Conservation (phyloP, 2,797 vertebrate species). For the Chanos chanos region DNA sequence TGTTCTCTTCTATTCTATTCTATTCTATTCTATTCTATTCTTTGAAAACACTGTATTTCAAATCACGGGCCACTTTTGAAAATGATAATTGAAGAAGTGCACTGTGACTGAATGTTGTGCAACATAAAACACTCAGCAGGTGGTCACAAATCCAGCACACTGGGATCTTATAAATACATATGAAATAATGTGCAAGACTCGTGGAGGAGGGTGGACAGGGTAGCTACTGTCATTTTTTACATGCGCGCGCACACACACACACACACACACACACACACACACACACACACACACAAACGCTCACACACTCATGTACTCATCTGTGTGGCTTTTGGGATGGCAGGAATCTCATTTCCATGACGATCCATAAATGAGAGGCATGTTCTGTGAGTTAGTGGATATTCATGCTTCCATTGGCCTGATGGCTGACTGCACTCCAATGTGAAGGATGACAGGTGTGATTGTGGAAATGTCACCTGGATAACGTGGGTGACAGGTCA, state of each 20-base stretch:
- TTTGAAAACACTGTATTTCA: no score
- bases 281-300: not conserved
- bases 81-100: no score
- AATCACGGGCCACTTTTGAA: no score
- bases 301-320: not conserved
- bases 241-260: slow-evolving; percentile 7
- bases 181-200: no score
- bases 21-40: no score
- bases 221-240: no score
- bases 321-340: not conserved
- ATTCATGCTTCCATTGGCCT: not conserved
- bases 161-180: no score
- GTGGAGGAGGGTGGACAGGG: no score
- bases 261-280: not conserved
- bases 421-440: slow-evolving; percentile 31
- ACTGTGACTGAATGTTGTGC: no score
- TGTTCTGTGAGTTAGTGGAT: slow-evolving; percentile 7
- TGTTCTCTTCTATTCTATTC: no score
- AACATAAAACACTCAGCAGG: no score
- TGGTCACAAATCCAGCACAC: no score
- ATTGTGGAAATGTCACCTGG: slow-evolving; percentile 66
- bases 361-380: slow-evolving; percentile 18
- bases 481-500: slow-evolving; percentile 58
- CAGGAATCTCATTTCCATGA: not conserved
- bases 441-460: slow-evolving; percentile 56